Conservation (phyloP, 2,113 vertebrate genomes). For the Psilopsiagon aurifrons region DNA sequence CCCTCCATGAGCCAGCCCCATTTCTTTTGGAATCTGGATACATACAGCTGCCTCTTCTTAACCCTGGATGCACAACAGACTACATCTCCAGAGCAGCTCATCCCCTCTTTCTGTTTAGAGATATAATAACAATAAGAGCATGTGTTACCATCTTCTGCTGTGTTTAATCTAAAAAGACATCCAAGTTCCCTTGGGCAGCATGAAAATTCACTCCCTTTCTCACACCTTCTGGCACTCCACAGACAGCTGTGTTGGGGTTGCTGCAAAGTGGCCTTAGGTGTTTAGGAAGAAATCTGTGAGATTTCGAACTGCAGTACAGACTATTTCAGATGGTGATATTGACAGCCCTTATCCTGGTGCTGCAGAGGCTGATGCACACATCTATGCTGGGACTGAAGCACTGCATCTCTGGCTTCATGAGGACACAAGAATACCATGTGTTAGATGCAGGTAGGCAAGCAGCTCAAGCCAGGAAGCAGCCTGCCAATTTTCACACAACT, state of each 20-base stretch:
- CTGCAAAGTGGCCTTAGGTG: not conserved
- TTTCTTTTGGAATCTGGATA: not conserved
- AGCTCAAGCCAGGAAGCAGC: not conserved
- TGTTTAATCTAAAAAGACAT: not conserved
- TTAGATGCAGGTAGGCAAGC: not conserved
- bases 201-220: not conserved
- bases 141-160: not conserved
- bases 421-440: rapidly evolving
- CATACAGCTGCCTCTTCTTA: not conserved
- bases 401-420: not conserved
- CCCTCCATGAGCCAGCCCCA: not conserved
- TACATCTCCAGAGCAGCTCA: not conserved
- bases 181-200: not conserved
- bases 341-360: not conserved
- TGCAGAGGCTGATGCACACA: not conserved
- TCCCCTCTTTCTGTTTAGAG: not conserved
- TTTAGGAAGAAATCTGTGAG: not conserved
- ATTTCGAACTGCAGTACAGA: not conserved
- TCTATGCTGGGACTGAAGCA: not conserved
- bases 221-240: not conserved
- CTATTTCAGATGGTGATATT: not conserved
- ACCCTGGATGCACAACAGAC: not conserved
- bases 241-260: not conserved
- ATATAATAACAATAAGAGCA: not conserved
- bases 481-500: not conserved